Conservation (phyloP, 2,888 invertebrate genomes). For the Belgica antarctica region DNA sequence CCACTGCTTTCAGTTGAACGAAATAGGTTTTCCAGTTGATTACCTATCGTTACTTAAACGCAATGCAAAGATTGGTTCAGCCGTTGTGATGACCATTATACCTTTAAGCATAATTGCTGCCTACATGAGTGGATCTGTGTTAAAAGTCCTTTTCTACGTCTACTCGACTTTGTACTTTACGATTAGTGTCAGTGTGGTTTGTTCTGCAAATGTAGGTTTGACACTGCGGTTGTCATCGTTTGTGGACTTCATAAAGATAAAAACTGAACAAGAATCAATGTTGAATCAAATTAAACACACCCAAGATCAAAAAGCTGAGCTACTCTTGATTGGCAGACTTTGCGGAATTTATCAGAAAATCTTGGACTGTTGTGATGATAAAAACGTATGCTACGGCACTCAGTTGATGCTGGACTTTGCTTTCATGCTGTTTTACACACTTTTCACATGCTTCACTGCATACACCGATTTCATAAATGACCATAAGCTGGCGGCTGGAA, state of each 20-base stretch:
- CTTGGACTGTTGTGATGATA: neutral
- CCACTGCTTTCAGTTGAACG: too few relatives aligned
- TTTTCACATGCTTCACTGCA: neutral
- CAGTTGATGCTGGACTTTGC: neutral
- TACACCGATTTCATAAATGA: neutral
- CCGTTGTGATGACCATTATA: too few relatives aligned
- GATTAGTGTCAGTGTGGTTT: neutral
- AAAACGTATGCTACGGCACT: neutral
- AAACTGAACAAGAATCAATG: neutral
- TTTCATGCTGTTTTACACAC: neutral
- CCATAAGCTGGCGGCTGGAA: neutral
- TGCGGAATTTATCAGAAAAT: neutral
- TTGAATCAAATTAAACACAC: too few relatives aligned
- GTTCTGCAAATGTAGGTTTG: neutral
- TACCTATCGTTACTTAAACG: too few relatives aligned
- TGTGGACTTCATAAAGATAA: neutral
- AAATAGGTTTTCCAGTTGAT: too few relatives aligned
- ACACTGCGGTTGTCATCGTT: neutral
- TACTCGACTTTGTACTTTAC: neutral
- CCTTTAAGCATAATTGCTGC: too few relatives aligned
- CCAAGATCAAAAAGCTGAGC: too few relatives aligned
- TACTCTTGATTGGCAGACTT: too few relatives aligned
- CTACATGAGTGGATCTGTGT: neutral
- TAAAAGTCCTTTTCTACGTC: neutral
- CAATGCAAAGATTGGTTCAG: too few relatives aligned